Base-by-base conservation (phyloP, 1,140 invertebrate genomes). In the Brachionus manjavacas region DNA sequence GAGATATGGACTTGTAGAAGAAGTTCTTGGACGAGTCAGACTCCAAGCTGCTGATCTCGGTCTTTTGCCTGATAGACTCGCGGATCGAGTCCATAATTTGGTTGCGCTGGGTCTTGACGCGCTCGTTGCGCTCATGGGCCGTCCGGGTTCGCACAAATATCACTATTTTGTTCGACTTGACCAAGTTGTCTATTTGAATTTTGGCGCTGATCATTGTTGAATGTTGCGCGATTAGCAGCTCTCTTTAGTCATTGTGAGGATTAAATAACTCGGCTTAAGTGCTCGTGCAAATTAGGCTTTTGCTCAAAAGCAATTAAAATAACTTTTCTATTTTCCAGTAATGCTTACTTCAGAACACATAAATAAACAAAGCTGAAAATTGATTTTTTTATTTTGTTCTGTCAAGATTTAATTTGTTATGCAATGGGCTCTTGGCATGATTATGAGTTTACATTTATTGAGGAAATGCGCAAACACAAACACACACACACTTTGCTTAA, bases 121-220 rank as follows among this genome's bases (percentile, higher is more conserved):
- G 66, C n/a, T 12, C 14, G 12, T 68, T 39, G 12, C 16, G 23
- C 20, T 46, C 8, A 16, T 11, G 2, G 14, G 16, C 16, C 1
- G 8, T 2, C 46, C 46, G 20, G 12, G 8, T 46, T 23, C 25
- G 41, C 2, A 49, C 20, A 31, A 76, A 49, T 35, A 76, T 49
- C 2, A 76, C 72, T 25, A 76, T 76, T 49, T 76, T 76, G 31
- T 76, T 76, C 16, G 72, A 76, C 31, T 76, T 76, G 16, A 76
- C 25, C 46, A 76, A 76, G 41, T 28, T 76, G 39, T 76, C 72
- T 46, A 76, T 76, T 76, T 23, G 41, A 12, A 49, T 46, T 76
- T 76, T 76, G 23, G 23, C 43, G 20, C 31, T 76, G 7, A 28
- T 9, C 72, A 76, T 76, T 1, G 14, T 7, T 41, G 31, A 39